Conservation (phyloP, 2,113 vertebrate genomes). For the Raja brachyura region DNA sequence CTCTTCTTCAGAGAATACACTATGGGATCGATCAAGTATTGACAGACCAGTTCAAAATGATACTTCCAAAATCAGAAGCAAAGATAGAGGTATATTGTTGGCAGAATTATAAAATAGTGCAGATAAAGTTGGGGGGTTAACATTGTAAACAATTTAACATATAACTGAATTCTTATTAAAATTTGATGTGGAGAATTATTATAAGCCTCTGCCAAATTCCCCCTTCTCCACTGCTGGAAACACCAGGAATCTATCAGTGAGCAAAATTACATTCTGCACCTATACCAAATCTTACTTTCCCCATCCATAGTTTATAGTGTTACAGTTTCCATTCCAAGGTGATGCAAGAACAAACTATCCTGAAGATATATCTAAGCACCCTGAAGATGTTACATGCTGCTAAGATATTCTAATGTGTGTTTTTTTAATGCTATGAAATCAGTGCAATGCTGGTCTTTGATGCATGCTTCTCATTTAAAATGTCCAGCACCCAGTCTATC, state of each 20-base stretch:
- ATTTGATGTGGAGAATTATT: too few species aligned
- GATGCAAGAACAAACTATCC: not conserved
- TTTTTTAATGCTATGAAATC: not conserved
- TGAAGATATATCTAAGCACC: not conserved
- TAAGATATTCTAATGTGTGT: not conserved
- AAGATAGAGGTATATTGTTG: too few species aligned
- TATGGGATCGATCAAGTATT: too few species aligned
- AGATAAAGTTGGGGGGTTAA: too few species aligned
- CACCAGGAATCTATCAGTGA: not conserved
- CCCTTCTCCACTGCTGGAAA: too few species aligned
- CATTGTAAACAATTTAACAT: too few species aligned
- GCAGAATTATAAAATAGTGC: too few species aligned
- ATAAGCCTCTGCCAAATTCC: too few species aligned
- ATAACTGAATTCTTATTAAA: too few species aligned
- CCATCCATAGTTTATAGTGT: not conserved
- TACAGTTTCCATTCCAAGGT: not conserved
- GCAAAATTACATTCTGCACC: not conserved
- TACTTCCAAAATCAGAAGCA: too few species aligned
- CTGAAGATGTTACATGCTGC: not conserved
- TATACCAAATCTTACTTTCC: not conserved
- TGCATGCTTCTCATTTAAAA: not conserved
- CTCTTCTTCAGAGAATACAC: too few species aligned
- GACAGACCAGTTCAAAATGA: too few species aligned
- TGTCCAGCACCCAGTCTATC: not conserved
- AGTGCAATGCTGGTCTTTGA: not conserved